phyloP scores from a whole-genome alignment of 2,113 vertebrate species.

The Engraulis encrasicolus region DNA sequence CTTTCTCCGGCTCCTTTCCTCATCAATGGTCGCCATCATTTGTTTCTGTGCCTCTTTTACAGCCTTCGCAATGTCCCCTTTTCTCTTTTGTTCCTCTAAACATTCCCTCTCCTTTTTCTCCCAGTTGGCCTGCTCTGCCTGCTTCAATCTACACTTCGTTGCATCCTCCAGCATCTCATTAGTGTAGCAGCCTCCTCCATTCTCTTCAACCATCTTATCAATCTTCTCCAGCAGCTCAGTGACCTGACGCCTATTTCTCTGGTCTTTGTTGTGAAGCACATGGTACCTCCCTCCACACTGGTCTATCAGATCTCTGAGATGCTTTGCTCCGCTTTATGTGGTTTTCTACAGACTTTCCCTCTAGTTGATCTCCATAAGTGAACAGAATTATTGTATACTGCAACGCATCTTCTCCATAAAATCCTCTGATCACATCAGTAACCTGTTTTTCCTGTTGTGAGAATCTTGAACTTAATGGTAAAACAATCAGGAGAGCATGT shows the following conservation, averaged over 20 bases:
- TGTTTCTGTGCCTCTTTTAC: too few relatives aligned
- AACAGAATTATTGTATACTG: neutral
- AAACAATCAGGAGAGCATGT: neutral
- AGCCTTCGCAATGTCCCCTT: too few relatives aligned
- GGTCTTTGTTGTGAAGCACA: neutral
- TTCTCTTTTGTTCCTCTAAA: too few relatives aligned
- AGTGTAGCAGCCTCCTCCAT: neutral
- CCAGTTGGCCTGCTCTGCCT: too few relatives aligned
- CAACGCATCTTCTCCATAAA: neutral
- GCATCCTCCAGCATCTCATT: neutral
- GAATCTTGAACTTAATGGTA: neutral
- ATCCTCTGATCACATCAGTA: neutral
- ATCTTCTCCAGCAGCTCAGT: neutral
- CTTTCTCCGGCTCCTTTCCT: too few relatives aligned
- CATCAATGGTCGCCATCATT: too few relatives aligned
- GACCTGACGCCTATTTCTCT: neutral
- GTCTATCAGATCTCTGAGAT: neutral
- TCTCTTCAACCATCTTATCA: neutral
- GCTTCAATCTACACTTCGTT: too few relatives aligned
- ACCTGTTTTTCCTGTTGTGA: neutral
- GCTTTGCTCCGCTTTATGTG: neutral
- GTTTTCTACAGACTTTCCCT: neutral
- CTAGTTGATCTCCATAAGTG: neutral
- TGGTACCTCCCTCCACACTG: neutral
- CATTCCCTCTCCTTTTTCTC: too few relatives aligned